Conservation (phyloP, 2,113 vertebrate species). For the Bubo blakistoni region DNA sequence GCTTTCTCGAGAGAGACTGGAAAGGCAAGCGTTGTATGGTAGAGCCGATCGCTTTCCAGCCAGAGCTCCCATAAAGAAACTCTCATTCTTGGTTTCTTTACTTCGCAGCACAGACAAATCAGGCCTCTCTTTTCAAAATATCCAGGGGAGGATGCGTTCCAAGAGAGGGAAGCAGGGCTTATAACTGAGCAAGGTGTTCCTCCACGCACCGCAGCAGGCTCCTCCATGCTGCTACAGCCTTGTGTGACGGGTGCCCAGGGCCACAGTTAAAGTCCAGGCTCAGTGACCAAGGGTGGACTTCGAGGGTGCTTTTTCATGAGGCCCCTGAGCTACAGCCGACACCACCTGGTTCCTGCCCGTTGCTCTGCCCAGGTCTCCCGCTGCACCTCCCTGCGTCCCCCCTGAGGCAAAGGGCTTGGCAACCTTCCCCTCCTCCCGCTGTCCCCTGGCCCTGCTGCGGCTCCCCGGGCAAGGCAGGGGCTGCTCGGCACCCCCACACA, state of each 20-base stretch:
- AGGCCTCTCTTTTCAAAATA: neutral
- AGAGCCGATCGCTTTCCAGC: neutral
- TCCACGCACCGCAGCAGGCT: rapidly evolving
- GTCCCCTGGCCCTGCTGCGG: rapidly evolving
- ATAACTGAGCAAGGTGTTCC: neutral
- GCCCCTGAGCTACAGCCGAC: too few species aligned
- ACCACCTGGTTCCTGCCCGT: neutral
- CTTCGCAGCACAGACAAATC: neutral
- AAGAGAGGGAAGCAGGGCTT: neutral
- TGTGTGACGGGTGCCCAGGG: rapidly evolving
- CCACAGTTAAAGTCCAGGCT: rapidly evolving
- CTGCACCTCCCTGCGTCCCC: neutral
- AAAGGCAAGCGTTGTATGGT: neutral
- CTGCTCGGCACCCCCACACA: too few species aligned
- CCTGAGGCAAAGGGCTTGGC: rapidly evolving
- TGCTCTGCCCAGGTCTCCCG: rapidly evolving
- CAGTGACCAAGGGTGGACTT: rapidly evolving
- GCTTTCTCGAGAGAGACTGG: neutral
- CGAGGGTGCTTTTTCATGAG: neutral
- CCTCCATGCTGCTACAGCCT: neutral
- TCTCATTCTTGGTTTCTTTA: neutral
- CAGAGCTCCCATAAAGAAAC: neutral
- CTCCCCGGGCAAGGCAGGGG: neutral
- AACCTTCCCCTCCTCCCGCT: rapidly evolving
- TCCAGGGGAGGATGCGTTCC: neutral